phyloP scores from a whole-genome alignment of 2,888 invertebrate genomes.

The Acrocyrtus sp. region DNA sequence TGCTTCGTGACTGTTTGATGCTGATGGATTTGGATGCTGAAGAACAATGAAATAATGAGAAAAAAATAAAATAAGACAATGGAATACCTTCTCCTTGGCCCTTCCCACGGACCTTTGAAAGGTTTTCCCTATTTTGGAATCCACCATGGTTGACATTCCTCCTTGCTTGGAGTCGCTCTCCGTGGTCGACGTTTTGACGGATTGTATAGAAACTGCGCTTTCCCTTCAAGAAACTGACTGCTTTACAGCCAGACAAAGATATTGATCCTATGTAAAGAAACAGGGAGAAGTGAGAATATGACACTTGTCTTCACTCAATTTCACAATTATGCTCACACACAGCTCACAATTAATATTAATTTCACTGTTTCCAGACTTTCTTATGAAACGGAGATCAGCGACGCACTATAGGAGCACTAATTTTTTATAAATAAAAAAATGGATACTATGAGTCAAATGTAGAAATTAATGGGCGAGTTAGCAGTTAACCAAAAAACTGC shows the following conservation, averaged over 20 bases:
- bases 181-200: constrained; percentile 51
- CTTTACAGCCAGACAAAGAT: constrained; percentile 33
- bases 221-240: constrained; percentile 35
- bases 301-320: constrained; percentile 10
- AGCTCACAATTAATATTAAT: neutral
- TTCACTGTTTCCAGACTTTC: neutral
- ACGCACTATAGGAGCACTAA: too few relatives aligned
- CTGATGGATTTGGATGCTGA: too few relatives aligned
- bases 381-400: too few relatives aligned
- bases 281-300: constrained; percentile 4
- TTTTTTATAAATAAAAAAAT: too few relatives aligned
- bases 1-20: too few relatives aligned
- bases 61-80: too few relatives aligned
- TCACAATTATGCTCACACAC: too few relatives aligned
- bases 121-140: constrained; percentile 62
- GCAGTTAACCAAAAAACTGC: too few relatives aligned
- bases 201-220: constrained; percentile 22
- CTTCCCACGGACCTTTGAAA: constrained; percentile 62
- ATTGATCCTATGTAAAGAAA: constrained; percentile 5
- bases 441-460: too few relatives aligned
- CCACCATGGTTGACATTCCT: constrained; percentile 61
- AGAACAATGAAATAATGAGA: too few relatives aligned
- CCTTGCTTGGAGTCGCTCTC: constrained; percentile 31
- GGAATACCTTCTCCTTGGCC: constrained; percentile 63
- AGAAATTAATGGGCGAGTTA: too few relatives aligned